phyloP scores from a whole-genome alignment of 2,113 vertebrate genomes.

The Aplodontia rufa region DNA sequence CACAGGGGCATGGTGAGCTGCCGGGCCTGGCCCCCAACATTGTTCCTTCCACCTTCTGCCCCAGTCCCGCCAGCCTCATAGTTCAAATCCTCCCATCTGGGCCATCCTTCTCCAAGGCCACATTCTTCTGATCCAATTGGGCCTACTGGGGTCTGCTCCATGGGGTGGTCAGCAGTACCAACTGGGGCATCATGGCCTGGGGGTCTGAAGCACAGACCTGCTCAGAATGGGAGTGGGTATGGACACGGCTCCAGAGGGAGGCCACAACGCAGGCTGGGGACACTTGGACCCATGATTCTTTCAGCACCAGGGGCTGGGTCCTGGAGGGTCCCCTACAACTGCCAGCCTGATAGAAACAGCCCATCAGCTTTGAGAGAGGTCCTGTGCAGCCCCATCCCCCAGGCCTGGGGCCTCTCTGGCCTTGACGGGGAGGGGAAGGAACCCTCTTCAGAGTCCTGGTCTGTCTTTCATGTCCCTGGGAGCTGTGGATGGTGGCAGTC shows the following conservation, averaged over 20 bases:
- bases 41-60: not conserved
- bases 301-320: not conserved
- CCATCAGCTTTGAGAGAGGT: not conserved
- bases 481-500: not conserved
- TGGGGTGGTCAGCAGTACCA: not conserved
- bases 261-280: accelerated
- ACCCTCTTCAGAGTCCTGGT: not conserved
- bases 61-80: too few species aligned
- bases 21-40: too few species aligned
- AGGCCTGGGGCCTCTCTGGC: not conserved
- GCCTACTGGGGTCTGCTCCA: not conserved
- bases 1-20: too few species aligned
- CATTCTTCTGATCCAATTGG: not conserved
- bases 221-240: not conserved
- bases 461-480: not conserved
- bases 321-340: accelerated
- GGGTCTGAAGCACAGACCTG: not conserved
- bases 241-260: not conserved
- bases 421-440: not conserved
- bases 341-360: accelerated
- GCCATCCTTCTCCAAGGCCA: not conserved
- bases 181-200: not conserved
- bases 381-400: not conserved
- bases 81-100: not conserved
- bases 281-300: not conserved